phyloP scores from a whole-genome alignment of 2,888 invertebrate species.

The Argyresthia albistria region DNA sequence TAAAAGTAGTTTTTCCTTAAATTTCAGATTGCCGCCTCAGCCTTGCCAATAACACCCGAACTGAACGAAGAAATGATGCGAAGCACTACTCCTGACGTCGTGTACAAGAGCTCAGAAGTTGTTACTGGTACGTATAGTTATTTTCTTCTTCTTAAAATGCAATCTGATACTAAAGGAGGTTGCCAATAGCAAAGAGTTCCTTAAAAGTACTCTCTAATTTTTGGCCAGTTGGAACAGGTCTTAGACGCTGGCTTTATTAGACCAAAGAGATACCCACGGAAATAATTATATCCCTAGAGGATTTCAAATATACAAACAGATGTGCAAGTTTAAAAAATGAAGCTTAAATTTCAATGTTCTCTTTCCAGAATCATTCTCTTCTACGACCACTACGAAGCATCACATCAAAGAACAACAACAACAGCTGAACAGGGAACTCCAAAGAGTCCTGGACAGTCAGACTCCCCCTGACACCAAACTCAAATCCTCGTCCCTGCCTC shows the following conservation, averaged over 20 bases:
- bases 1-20: not conserved
- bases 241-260: too few species aligned
- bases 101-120: constrained; percentile 55
- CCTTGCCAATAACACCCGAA: constrained; percentile 81
- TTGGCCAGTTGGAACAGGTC: too few species aligned
- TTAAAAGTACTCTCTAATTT: too few species aligned
- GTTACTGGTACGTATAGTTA: constrained; percentile 46
- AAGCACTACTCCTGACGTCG: constrained; percentile 75
- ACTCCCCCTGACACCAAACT: constrained; percentile 66
- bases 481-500: constrained; percentile 77
- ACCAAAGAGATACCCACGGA: too few species aligned
- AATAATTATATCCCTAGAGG: too few species aligned
- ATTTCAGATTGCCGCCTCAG: constrained; percentile 70
- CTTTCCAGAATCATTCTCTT: constrained; percentile 62
- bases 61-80: constrained; percentile 82
- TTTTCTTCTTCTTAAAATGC: not conserved
- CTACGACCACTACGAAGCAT: constrained; percentile 63
- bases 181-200: too few species aligned
- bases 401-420: constrained; percentile 40
- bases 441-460: constrained; percentile 37
- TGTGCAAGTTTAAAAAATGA: not conserved
- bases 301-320: too few species aligned
- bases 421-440: constrained; percentile 48
- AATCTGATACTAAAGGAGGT: too few species aligned
- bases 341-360: not conserved